phyloP scores from a whole-genome alignment of 1,140 invertebrate genomes.

The Ceratoteleas bidentatus region DNA sequence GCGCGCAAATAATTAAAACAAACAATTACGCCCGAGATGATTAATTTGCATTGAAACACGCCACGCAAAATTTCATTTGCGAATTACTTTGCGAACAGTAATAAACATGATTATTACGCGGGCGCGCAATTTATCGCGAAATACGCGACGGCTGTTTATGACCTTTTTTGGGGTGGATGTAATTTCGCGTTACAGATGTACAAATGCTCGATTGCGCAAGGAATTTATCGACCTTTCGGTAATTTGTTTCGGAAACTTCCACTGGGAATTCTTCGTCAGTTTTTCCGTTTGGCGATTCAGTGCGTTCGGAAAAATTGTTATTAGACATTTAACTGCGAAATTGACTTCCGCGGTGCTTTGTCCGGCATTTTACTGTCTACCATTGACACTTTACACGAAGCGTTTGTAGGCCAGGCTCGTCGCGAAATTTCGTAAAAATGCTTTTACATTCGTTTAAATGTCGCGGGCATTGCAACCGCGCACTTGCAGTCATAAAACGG shows the following conservation, averaged over 20 bases:
- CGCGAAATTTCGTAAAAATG: too few relatives aligned
- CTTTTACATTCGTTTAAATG: not conserved
- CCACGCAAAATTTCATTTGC: slow-evolving; percentile 13
- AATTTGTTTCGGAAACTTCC: not conserved
- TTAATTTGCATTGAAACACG: slow-evolving; percentile 46
- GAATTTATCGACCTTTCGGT: not conserved
- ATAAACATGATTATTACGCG: slow-evolving; percentile 47
- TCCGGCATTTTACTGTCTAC: too few relatives aligned
- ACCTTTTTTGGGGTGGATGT: not conserved
- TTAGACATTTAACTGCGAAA: too few relatives aligned
- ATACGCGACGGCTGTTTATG: slow-evolving; percentile 1
- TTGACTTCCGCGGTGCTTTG: too few relatives aligned
- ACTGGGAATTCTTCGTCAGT: too few relatives aligned
- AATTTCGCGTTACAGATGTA: too few relatives aligned
- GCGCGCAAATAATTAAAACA: slow-evolving; percentile 42
- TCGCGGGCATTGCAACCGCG: not conserved
- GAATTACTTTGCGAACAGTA: slow-evolving; percentile 27
- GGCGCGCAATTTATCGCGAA: slow-evolving; percentile 16
- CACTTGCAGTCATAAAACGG: not conserved
- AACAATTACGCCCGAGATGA: slow-evolving; percentile 43
- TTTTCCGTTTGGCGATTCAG: too few relatives aligned
- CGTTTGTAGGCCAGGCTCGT: too few relatives aligned
- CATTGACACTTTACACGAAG: too few relatives aligned
- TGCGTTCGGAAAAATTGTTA: too few relatives aligned
- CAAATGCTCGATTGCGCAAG: too few relatives aligned